phyloP scores from a whole-genome alignment of 2,888 invertebrate genomes.

The Drosophila anomalata region DNA sequence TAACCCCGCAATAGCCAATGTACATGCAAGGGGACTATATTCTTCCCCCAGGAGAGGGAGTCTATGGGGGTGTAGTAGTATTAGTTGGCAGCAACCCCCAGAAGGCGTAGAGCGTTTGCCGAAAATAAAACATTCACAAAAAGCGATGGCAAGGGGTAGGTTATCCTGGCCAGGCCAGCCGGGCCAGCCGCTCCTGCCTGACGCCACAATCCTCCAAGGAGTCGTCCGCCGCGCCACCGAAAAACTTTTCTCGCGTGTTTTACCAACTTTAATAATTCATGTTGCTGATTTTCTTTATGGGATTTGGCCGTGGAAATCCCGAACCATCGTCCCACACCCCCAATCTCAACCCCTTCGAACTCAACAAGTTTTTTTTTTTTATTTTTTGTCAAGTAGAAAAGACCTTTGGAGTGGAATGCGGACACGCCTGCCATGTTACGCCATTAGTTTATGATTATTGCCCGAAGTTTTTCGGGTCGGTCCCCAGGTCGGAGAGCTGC shows the following conservation, averaged over 20 bases:
- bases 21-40: slow-evolving; percentile 67
- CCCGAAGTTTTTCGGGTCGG: slow-evolving; percentile 35
- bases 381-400: slow-evolving; percentile 21
- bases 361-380: slow-evolving; percentile 61
- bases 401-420: slow-evolving; percentile 41
- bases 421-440: slow-evolving; percentile 63
- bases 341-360: slow-evolving; percentile 39
- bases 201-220: slow-evolving; percentile 39
- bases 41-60: slow-evolving; percentile 17
- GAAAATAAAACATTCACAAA: slow-evolving; percentile 31
- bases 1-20: slow-evolving; percentile 62
- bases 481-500: slow-evolving; percentile 21
- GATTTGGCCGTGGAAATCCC: slow-evolving; percentile 38
- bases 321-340: neutral
- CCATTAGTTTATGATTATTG: slow-evolving; percentile 72
- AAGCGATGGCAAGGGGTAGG: slow-evolving; percentile 51
- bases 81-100: slow-evolving; percentile 56
- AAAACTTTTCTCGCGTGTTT: slow-evolving; percentile 74
- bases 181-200: slow-evolving; percentile 7
- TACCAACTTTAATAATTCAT: slow-evolving; percentile 74
- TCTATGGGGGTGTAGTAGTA: slow-evolving; percentile 6
- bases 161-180: slow-evolving; percentile 12
- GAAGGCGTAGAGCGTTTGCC: slow-evolving; percentile 28
- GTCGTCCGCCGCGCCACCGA: slow-evolving; percentile 33
- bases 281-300: slow-evolving; percentile 69